Conservation (phyloP, 2,888 invertebrate species). For the Apocheima hispidaria region DNA sequence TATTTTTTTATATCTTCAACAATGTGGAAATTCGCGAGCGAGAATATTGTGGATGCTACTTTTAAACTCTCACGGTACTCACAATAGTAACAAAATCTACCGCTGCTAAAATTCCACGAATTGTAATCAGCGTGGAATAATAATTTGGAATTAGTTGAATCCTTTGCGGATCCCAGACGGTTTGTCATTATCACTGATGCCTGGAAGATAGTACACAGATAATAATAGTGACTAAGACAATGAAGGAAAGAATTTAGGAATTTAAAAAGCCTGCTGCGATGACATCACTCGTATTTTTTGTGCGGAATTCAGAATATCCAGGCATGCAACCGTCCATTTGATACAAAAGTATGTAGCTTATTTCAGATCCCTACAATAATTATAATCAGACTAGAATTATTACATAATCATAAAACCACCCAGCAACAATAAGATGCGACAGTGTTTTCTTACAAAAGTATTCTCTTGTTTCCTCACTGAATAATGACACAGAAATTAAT, state of each 20-base stretch:
- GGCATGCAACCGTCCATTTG: not conserved
- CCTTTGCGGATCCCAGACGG: constrained; percentile 21
- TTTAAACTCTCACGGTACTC: constrained; percentile 1
- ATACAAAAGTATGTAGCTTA: too few relatives aligned
- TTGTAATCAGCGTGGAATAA: constrained; percentile 2
- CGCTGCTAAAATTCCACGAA: constrained; percentile 18
- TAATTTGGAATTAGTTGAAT: constrained; percentile 10
- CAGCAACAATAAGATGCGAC: too few relatives aligned
- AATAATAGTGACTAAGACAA: constrained; percentile 28
- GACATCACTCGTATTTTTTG: constrained; percentile 6
- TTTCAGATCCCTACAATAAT: too few relatives aligned
- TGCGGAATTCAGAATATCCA: not conserved
- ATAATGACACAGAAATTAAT: too few relatives aligned
- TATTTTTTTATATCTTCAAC: too few relatives aligned
- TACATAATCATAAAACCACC: too few relatives aligned
- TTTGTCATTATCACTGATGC: constrained; percentile 11
- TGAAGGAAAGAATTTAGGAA: constrained; percentile 19
- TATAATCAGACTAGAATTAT: too few relatives aligned
- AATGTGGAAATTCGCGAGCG: too few relatives aligned
- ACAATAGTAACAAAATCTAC: constrained; percentile 1
- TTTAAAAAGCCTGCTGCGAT: not conserved
- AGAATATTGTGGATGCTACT: too few relatives aligned
- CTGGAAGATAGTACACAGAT: constrained; percentile 11
- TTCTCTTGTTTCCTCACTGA: too few relatives aligned
- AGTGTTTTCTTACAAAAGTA: too few relatives aligned